Evolutionary conservation across 2,888 invertebrate species (phyloP).

Genomic region (Scaptomyza parva): DNA sequence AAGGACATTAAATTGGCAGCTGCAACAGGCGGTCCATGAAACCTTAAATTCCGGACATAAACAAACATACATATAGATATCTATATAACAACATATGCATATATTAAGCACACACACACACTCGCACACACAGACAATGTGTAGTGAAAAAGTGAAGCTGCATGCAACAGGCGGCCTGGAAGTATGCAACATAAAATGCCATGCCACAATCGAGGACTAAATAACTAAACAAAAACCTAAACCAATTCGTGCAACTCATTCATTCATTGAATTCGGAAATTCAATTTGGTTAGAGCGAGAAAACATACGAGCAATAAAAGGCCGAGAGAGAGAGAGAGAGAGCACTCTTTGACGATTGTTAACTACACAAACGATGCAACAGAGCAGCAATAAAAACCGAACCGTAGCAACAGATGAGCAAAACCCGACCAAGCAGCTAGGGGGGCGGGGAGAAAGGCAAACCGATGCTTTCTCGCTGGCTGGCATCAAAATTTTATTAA

Average conservation of each 20-base stretch:
- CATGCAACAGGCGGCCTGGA: constrained; percentile 77
- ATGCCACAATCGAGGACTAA: constrained; percentile 40
- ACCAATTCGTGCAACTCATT: constrained; percentile 71
- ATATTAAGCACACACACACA: constrained; percentile 11
- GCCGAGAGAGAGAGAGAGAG: constrained; percentile 13
- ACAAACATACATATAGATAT: background rate
- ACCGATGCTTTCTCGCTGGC: constrained; percentile 26
- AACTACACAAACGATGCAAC: constrained; percentile 65
- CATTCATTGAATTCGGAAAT: constrained; percentile 84
- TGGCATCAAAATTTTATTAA: constrained; percentile 74
- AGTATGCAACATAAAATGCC: constrained; percentile 64
- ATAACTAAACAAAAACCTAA: constrained; percentile 80
- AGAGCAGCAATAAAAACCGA: constrained; percentile 66
- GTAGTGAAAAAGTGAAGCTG: constrained; percentile 50
- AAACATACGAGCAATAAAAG: constrained; percentile 7
- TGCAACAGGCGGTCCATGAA: constrained; percentile 56
- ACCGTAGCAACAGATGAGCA: constrained; percentile 59
- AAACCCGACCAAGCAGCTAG: constrained; percentile 11
- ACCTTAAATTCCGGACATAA: background rate
- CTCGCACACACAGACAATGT: constrained; percentile 20
- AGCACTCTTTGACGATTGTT: constrained; percentile 54
- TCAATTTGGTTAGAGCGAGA: constrained; percentile 73
- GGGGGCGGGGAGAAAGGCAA: constrained; percentile 6
- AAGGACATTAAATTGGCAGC: constrained; percentile 58
- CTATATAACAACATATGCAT: background rate